Percentiles rank a stretch among this genome's conserved stretches.
phyloP scores from a whole-genome alignment of 2,888 invertebrate species.

The Physocephala rufipes region DNA sequence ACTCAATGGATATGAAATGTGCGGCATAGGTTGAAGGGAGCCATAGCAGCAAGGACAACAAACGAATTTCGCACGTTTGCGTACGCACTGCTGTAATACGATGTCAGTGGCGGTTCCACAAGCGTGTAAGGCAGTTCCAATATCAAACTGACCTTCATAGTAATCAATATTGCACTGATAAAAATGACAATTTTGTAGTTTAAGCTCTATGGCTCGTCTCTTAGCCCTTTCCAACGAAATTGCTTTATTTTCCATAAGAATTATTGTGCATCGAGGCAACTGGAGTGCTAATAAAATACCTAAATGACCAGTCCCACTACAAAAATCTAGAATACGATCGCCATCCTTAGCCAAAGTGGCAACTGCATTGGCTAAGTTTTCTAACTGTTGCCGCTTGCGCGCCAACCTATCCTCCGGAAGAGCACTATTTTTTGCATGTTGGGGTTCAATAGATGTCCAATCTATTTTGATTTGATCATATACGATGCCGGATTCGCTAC shows the following conservation, averaged over 20 bases:
- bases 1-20: slow-evolving; percentile 85
- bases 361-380: slow-evolving; percentile 82
- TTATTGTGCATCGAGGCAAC: slow-evolving; percentile 79
- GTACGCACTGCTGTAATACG: slow-evolving; percentile 84
- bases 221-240: slow-evolving; percentile 81
- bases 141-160: slow-evolving; percentile 81
- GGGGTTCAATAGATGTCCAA: slow-evolving; percentile 76
- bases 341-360: slow-evolving; percentile 74
- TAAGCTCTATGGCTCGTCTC: slow-evolving; percentile 73
- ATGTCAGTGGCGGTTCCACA: slow-evolving; percentile 95
- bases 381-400: slow-evolving; percentile 86
- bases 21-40: slow-evolving; percentile 80
- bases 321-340: slow-evolving; percentile 89
- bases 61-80: slow-evolving; percentile 81
- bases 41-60: slow-evolving; percentile 96
- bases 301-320: slow-evolving; percentile 92
- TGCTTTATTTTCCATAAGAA: slow-evolving; percentile 92
- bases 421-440: slow-evolving; percentile 80
- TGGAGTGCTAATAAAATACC: slow-evolving; percentile 85
- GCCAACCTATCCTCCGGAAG: slow-evolving; percentile 77
- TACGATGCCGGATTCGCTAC: slow-evolving; percentile 49
- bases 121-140: slow-evolving; percentile 91
- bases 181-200: slow-evolving; percentile 78
- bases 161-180: slow-evolving; percentile 93
- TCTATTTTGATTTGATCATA: slow-evolving; percentile 66